phyloP scores from a whole-genome alignment of 1,140 invertebrate genomes.

The Ips typographus region DNA sequence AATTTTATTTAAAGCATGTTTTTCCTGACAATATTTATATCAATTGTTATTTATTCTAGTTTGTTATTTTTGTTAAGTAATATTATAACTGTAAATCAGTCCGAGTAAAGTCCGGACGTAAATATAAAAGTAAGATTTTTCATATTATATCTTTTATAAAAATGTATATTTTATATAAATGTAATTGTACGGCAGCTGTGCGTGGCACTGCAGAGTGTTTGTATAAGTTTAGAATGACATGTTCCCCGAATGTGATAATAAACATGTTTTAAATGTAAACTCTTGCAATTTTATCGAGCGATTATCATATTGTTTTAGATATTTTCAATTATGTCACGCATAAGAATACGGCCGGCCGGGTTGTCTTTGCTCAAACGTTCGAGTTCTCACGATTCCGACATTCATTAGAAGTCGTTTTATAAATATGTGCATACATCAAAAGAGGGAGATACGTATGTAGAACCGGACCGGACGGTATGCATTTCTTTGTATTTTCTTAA shows the following conservation, averaged over 20 bases:
- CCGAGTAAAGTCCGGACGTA: neutral
- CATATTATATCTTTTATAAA: too few species aligned
- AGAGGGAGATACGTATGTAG: neutral
- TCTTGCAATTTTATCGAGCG: constrained; percentile 42
- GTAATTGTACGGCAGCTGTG: neutral
- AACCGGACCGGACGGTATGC: too few species aligned
- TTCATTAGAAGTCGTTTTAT: neutral
- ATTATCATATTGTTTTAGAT: constrained; percentile 29
- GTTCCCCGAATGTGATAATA: constrained; percentile 50
- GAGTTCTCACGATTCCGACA: constrained; percentile 2
- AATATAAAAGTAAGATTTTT: neutral
- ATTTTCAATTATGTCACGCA: constrained; percentile 22
- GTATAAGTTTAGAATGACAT: constrained; percentile 31
- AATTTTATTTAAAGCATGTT: constrained; percentile 46
- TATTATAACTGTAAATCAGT: constrained; percentile 14
- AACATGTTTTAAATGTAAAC: constrained; percentile 48
- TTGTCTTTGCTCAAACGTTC: neutral
- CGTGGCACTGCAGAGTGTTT: neutral
- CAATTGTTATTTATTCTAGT: constrained; percentile 47
- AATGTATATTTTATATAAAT: neutral
- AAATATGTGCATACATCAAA: constrained; percentile 2
- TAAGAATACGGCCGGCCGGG: constrained; percentile 2
- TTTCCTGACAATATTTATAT: constrained; percentile 46
- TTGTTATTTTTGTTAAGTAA: constrained; percentile 43
- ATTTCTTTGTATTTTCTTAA: too few species aligned